These are phyloP conservation scores for Oreortyx pictus DNA, from an alignment of 2,797 vertebrate genomes.

Conservation along the genomic window DNA sequence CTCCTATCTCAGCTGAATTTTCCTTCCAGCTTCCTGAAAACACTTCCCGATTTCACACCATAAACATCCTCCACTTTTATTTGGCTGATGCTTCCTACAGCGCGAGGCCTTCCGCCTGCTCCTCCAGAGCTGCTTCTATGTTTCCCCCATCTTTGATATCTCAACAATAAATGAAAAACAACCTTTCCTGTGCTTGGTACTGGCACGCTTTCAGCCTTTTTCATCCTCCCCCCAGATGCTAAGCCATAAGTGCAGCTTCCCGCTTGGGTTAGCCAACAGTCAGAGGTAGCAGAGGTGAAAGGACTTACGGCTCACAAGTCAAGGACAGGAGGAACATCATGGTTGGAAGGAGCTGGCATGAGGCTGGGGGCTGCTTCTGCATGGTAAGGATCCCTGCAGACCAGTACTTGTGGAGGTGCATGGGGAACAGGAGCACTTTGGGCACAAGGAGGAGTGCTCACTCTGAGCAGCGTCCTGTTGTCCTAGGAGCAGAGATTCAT, in stretches of 20 bases:
- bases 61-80: constrained; percentile 71
- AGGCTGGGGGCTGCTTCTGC: background rate
- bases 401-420: background rate
- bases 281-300: background rate
- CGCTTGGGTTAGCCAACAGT: rapidly evolving
- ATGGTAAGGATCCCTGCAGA: background rate
- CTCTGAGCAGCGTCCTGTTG: rapidly evolving
- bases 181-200: background rate
- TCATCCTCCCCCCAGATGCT: rapidly evolving
- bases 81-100: background rate
- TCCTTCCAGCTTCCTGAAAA: constrained; percentile 56
- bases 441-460: background rate
- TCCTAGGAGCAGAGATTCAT: background rate
- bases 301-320: background rate
- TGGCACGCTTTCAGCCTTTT: background rate
- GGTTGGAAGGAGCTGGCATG: rapidly evolving
- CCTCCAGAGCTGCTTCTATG: constrained; percentile 25
- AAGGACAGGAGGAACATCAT: background rate
- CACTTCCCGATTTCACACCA: constrained; percentile 62
- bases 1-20: constrained; percentile 57
- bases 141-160: constrained; percentile 51
- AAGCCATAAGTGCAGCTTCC: background rate
- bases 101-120: background rate
- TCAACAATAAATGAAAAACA: constrained; percentile 22
- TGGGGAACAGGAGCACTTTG: rapidly evolving